Percentiles rank a stretch among this genome's conserved stretches.
Conservation (phyloP, 2,888 invertebrate species). For the Meloe dianella region DNA sequence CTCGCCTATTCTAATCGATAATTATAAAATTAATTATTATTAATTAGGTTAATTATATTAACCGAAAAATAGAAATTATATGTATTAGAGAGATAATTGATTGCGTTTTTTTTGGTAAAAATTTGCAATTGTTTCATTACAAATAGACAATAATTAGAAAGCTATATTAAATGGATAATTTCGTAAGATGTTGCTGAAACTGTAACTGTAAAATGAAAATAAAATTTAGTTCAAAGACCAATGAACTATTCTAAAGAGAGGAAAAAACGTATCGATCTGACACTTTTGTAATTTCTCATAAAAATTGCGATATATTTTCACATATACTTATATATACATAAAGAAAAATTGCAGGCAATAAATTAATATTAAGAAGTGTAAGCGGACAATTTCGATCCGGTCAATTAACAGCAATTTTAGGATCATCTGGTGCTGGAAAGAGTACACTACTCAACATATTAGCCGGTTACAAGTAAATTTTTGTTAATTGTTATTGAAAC, state of each 20-base stretch:
- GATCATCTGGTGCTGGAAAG: conserved; percentile 93
- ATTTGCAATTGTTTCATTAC: neutral
- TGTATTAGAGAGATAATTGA: too few species aligned
- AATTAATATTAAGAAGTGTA: conserved; percentile 79
- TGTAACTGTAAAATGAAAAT: neutral
- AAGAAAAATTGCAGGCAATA: conserved; percentile 67
- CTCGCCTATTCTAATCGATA: neutral
- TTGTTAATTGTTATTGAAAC: neutral
- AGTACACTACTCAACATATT: conserved; percentile 87
- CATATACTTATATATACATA: conserved; percentile 28
- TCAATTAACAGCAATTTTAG: conserved; percentile 88
- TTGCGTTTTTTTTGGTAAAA: neutral
- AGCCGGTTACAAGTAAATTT: conserved; percentile 87
- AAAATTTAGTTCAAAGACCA: conserved; percentile 1
- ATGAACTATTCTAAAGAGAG: neutral
- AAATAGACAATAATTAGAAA: neutral
- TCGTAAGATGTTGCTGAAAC: neutral
- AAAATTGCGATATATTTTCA: neutral
- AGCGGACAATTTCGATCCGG: conserved; percentile 86
- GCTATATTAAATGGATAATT: neutral
- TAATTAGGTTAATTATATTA: neutral
- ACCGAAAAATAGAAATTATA: too few species aligned
- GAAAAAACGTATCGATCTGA: neutral
- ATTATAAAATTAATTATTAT: neutral
- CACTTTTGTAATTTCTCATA: conserved; percentile 2